Evolutionary conservation across 2,888 invertebrate genomes (phyloP), one percentile per base, ranked within the genome.

Genomic region (Caenorhabditis sp.): DNA sequence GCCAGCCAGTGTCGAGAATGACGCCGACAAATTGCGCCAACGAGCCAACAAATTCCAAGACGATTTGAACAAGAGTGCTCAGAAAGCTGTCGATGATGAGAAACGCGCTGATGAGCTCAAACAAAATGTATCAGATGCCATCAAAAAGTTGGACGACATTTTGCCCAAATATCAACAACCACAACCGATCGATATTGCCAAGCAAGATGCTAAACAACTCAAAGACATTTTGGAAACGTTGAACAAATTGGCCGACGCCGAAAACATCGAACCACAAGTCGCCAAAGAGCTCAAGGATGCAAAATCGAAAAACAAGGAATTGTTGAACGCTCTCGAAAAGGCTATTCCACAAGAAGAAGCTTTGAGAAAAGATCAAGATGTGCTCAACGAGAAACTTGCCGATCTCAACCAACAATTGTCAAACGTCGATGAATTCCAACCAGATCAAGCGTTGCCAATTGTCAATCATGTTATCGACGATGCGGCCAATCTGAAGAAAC

Each of bases 251-350:
- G 62, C 66, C 37, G 59, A 59, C 21, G 36, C 50, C 37, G 62
- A 73, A 31, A 68, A 71, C 60, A 37, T 31, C 49, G 66, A 68
- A 51, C 70, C 68, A 66, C 77, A 77, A 64, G 59, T 70, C 14
- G 75, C 69, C 58, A 68, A 68, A 27, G 65, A 71, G 61, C 59
- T 75, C 62, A 73, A 72, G 54, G 71, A 79, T 54, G 59, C 74
- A 12, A 67, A 75, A 65, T 61, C 66, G 43, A 72, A 72, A 60
- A 60, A 72, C 31, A 77, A 77, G 54, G 69, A 76, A 43, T 60
- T 74, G 61, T 59, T 64, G 53, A 57, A 58, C n/a, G 66, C 63
- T 49, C 74, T 74, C 51, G 74, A 69, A 37, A 74, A 69, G 58
- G 63, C 63, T 55, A 74, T 69, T 62, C 65, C 65, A 59, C 62